Conservation (phyloP, 2,888 invertebrate species). For the Junonia oenone region DNA sequence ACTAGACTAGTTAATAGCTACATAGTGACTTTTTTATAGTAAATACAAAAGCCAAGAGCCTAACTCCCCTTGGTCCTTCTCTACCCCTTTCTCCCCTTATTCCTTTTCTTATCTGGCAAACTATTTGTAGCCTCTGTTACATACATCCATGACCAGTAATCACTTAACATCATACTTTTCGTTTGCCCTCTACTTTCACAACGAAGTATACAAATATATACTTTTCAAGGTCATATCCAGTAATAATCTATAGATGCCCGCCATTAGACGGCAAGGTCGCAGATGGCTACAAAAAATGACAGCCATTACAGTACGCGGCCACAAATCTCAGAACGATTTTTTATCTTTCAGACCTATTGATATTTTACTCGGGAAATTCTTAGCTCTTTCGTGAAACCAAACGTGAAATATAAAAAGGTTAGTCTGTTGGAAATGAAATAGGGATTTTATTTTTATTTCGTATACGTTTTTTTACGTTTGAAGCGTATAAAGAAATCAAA, state of each 20-base stretch:
- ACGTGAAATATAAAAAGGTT: background rate
- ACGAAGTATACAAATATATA: background rate
- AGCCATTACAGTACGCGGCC: constrained; percentile 9
- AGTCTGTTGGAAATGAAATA: background rate
- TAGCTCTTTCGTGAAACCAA: background rate
- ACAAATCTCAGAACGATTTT: constrained; percentile 8
- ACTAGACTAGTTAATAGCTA: too few species aligned
- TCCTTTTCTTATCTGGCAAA: too few species aligned
- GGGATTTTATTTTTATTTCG: background rate
- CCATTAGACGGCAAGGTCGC: constrained; percentile 15
- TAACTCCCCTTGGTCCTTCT: too few species aligned
- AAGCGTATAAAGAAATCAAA: too few species aligned
- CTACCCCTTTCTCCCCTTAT: too few species aligned
- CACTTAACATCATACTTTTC: too few species aligned
- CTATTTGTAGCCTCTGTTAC: too few species aligned
- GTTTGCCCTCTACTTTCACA: too few species aligned
- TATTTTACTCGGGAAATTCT: background rate
- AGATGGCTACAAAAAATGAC: constrained; percentile 13
- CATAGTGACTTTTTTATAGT: too few species aligned
- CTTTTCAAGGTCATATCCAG: background rate
- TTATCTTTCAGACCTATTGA: constrained; percentile 14
- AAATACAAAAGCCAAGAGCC: too few species aligned
- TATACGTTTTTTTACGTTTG: background rate
- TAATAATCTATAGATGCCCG: background rate
- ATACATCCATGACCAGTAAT: too few species aligned